Base-by-base conservation (phyloP, 2,113 vertebrate genomes). In the Phaetusa simplex region DNA sequence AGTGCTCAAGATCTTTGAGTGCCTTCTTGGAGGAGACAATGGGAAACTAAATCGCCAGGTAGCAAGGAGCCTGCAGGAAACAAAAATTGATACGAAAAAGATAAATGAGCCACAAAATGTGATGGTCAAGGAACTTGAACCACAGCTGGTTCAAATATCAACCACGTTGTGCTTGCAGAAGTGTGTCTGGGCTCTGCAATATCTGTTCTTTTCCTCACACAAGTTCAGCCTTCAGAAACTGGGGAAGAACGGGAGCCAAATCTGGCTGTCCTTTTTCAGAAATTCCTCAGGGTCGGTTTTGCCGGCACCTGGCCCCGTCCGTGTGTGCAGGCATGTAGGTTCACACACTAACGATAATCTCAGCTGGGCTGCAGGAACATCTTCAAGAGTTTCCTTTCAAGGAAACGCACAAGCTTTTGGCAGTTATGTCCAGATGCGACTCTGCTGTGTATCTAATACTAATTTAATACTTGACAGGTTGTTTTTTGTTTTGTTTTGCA, bases 401-500 rank as follows among this genome's bases (percentile, higher is more conserved):
- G 74, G 71, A 86, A 55, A 42, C 1, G 0, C 30, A 32, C 17
- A 26, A 55, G 12, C 26, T 17, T 26, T 80, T 80, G 30, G 18
- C 45, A 80, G 14, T 82, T 79, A 23, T 26, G 38, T 59, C 49
- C 11, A 5, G 38, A 22, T 42, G 34, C 49, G 73, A 89, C 34
- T 78, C 72, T 81, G 38, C 53, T 83, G 8, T 86, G 29, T 81
- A n/a, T 56, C 47, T 93, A 36, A 43, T 50, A 30, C 22, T 84
- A 62, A 79, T 42, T 53, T 70, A 82, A 59, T 70, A 49, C 72
- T 49, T 97, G 78, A 97, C 74, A 66, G 55, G 42, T 45, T 45
- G 19, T 10, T 66, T 88, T 27, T 80, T 77, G 38, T 94, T 95
- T 97, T 97, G 94, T 97, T 97, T 97, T 96, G 47, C 97, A 99